Percentiles rank a stretch among this genome's conserved stretches.
Conservation (phyloP, 2,888 invertebrate species). For the Drosophila dives region DNA sequence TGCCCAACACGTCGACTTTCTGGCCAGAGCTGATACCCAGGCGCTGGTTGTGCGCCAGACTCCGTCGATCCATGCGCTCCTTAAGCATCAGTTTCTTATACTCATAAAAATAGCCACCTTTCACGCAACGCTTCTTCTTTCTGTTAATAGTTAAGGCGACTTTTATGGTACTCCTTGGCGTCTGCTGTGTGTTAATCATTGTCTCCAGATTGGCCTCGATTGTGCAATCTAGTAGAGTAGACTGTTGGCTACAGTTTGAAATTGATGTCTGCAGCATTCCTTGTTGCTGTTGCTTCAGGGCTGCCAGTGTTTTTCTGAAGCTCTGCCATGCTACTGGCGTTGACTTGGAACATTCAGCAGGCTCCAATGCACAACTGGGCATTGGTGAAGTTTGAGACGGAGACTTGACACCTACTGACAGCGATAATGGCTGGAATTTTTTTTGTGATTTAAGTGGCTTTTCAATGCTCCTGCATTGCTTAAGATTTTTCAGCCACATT, state of each 20-base stretch:
- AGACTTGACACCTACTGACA: constrained; percentile 12
- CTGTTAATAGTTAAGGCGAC: neutral
- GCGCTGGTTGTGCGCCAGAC: constrained; percentile 40
- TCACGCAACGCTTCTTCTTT: constrained; percentile 29
- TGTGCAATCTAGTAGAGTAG: constrained; percentile 8
- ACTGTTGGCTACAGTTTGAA: neutral
- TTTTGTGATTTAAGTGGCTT: constrained; percentile 15
- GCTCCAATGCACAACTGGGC: neutral
- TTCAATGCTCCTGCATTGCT: neutral
- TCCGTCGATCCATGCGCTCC: constrained; percentile 47
- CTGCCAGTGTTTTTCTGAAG: constrained; percentile 10
- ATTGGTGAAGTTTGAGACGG: neutral
- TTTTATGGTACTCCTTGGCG: neutral
- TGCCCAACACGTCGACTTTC: constrained; percentile 26
- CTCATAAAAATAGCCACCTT: constrained; percentile 42
- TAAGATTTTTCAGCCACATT: neutral
- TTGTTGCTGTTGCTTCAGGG: constrained; percentile 9
- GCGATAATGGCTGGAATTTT: constrained; percentile 32
- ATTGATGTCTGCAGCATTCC: constrained; percentile 7
- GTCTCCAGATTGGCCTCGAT: constrained; percentile 28
- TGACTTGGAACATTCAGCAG: neutral
- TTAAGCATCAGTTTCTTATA: constrained; percentile 29
- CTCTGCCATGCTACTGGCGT: constrained; percentile 12
- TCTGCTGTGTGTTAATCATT: constrained; percentile 6
- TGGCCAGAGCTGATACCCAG: constrained; percentile 34